Evolutionary conservation across 2,113 vertebrate genomes (phyloP), one percentile per base, ranked within the genome.

Genomic region (Salvelinus fontinalis): DNA sequence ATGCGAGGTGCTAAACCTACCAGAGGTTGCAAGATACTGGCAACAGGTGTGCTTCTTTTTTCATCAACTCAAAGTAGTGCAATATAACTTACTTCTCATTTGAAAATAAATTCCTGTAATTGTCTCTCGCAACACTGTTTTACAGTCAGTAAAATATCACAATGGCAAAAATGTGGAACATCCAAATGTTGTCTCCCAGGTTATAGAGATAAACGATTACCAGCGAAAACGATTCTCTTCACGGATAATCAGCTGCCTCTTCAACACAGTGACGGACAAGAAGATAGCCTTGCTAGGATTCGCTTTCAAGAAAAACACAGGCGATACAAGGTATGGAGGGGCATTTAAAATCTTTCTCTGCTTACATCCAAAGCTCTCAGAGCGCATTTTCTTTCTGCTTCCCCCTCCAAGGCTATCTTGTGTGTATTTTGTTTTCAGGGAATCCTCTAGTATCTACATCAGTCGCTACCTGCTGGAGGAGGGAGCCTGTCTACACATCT

Each of bases 201-300:
- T 96, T 34, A 96, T 97, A 81, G 95, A 97, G 77, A 97, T 97
- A 94, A 97, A 96, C 73, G 95, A 97, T 77, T 97, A 96, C 74
- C 96, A 97, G 89, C 93, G 96, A 76, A 93, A 94, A 74, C 91
- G 96, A 65, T 97, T 97, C 90, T 95, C 96, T 70, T 95, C 95
- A 48, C 92, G 95, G 64, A 97, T 97, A 78, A 97, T 97, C 83
- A 95, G 95, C 84, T 95, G 94, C 76, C 88, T 97, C 70, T 97
- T 97, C 81, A 97, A 97, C 83, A 96, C 96, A 0, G 95, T 95
- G 49, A 90, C 95, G 14, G 96, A 95, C 81, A 97, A 97, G 92
- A 96, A 96, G 91, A 96, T 97, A 29, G 96, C 96, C 67, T 90
- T 97, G 81, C 85, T 97, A 77, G 96, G 96, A 3, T 97, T 97